Base-by-base conservation (phyloP, 2,113 vertebrate species). In the Puntigrus tetrazona region DNA sequence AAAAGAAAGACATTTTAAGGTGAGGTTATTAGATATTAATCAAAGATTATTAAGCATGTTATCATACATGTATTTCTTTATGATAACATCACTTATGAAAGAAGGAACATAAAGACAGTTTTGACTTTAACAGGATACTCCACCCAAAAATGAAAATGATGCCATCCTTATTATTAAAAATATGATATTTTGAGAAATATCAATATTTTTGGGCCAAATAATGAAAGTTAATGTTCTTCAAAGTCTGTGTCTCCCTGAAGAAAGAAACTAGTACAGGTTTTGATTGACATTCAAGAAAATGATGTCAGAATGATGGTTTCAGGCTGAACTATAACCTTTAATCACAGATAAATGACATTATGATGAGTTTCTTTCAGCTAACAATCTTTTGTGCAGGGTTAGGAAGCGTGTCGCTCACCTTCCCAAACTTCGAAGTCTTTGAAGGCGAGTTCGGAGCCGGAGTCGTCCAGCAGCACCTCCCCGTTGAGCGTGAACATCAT, bases 401-500 rank as follows among this genome's bases (percentile, higher is more conserved):
- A 57, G 52, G 52, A n/a, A 3, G 3, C 7, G 7, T n/a, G 20
- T 29, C 16, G 91, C 96, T 93, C 83, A 99, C 97, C 97, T 0
- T 97, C 97, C 27, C 93, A 94, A 50, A 95, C 93, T 65, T 97
- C 97, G 79, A 98, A 98, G 90, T 99, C 97, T 88, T 98, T 98
- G 91, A 98, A 99, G 0, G 97, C 97, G 81, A 99, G 94, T 65
- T 99, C 97, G 0, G 97, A 99, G 7, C 97, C 97, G 0, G 96
- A 98, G 81, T 98, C 97, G 61, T 99, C 97, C 4, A 99, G 96
- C 25, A 99, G 92, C 81, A 99, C 95, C 88, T 99, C 97, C 16
- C 97, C 97, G 1, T 99, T 99, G 22, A 97, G 94, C 0, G 97
- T 99, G 93, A 99, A 99, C 94, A 97, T 97, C 96, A 98, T 96